Percentiles rank a stretch among this genome's conserved stretches.
phyloP scores from a whole-genome alignment of 2,797 vertebrate genomes.

The Momotus momota region DNA sequence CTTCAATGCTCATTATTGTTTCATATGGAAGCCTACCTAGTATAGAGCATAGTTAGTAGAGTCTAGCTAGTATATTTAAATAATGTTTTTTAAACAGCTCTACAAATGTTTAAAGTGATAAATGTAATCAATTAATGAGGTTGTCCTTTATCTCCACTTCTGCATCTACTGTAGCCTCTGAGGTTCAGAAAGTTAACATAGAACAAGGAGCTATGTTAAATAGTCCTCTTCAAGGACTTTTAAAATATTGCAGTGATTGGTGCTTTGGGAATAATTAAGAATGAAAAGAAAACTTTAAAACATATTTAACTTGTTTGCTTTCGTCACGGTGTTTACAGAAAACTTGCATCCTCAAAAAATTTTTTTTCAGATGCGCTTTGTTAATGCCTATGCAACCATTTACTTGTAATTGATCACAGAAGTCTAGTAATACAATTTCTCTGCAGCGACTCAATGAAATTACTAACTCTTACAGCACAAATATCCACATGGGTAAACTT shows the following conservation, averaged over 20 bases:
- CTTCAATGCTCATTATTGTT: not conserved
- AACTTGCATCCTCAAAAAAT: not conserved
- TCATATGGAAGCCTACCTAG: not conserved
- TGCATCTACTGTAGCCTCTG: not conserved
- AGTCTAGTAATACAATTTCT: not conserved
- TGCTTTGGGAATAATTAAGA: not conserved
- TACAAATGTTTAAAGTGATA: not conserved
- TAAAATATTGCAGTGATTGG: not conserved
- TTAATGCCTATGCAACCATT: not conserved
- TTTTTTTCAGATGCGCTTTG: not conserved
- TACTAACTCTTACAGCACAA: not conserved
- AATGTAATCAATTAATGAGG: not conserved
- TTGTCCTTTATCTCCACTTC: not conserved
- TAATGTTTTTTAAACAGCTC: not conserved
- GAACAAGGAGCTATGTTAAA: not conserved
- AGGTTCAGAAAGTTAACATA: not conserved
- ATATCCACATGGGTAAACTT: not conserved
- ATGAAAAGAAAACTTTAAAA: not conserved
- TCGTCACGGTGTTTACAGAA: not conserved
- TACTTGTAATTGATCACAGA: conserved; percentile 31
- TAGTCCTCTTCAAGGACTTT: not conserved
- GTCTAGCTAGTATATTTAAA: not conserved
- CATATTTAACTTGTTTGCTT: not conserved
- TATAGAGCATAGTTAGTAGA: not conserved
- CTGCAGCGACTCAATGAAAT: not conserved